phyloP scores from a whole-genome alignment of 2,797 vertebrate species.

The Xiphophorus birchmanni region DNA sequence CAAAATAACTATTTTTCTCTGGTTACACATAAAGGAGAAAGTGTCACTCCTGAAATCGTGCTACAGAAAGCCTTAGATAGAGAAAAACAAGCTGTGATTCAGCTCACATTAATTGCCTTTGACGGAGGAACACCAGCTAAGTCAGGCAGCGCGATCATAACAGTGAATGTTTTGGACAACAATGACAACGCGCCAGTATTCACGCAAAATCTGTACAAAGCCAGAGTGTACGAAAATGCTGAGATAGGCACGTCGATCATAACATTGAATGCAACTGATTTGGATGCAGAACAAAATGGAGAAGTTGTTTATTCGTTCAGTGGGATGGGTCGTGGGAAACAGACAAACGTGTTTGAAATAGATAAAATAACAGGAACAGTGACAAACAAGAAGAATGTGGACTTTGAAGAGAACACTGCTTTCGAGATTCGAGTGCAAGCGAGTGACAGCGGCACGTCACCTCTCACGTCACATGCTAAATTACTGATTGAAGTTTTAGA shows the following conservation, averaged over 20 bases:
- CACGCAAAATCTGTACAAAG: conserved; percentile 61
- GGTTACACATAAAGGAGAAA: conserved; percentile 49
- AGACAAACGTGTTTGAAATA: conserved; percentile 74
- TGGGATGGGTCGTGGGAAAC: conserved; percentile 28
- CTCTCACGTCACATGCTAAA: conserved; percentile 66
- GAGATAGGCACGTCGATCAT: conserved; percentile 63
- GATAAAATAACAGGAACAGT: conserved; percentile 80
- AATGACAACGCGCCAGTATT: conserved; percentile 74
- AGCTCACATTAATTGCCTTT: conserved; percentile 65
- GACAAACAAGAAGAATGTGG: conserved; percentile 64
- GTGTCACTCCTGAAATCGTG: conserved; percentile 49
- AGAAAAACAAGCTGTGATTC: conserved; percentile 60
- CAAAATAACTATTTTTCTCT: conserved; percentile 84
- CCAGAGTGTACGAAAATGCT: conserved; percentile 78
- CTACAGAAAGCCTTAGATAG: conserved; percentile 72
- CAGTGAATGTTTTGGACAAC: conserved; percentile 49
- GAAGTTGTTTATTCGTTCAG: conserved; percentile 58
- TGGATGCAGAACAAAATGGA: conserved; percentile 70
- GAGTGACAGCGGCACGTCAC: conserved; percentile 68
- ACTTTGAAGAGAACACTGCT: conserved; percentile 64
- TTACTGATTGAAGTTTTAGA: conserved; percentile 77
- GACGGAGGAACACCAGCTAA: conserved; percentile 71
- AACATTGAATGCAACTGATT: conserved; percentile 65
- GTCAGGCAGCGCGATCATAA: conserved; percentile 56
- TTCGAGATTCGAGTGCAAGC: conserved; percentile 72